Evolutionary conservation across 2,113 vertebrate species (phyloP).

Genomic region (Tenrec ecaudatus): DNA sequence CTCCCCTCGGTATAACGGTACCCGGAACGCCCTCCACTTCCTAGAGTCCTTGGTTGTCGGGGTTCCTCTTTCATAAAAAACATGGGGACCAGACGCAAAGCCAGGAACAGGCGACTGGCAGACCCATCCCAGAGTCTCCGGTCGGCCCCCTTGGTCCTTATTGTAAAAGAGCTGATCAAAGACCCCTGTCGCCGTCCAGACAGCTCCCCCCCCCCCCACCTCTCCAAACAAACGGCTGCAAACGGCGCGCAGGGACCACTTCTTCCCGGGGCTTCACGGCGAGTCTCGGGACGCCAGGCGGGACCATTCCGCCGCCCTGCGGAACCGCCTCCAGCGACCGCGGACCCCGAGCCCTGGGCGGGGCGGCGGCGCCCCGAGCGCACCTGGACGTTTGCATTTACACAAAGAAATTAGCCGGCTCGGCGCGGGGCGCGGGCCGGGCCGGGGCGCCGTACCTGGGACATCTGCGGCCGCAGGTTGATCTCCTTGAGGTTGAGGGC

Average conservation of each 20-base stretch:
- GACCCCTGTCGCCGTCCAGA: slow-evolving; percentile 18
- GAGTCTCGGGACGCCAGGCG: background rate
- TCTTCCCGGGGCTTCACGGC: slow-evolving; percentile 33
- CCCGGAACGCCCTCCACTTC: slow-evolving; percentile 74
- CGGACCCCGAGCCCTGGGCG: background rate
- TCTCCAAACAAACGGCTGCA: background rate
- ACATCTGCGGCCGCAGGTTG: slow-evolving; percentile 98
- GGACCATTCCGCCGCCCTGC: background rate
- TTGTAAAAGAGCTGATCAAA: background rate
- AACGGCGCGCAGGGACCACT: slow-evolving; percentile 40
- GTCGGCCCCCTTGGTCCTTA: background rate
- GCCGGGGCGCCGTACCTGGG: slow-evolving; percentile 90
- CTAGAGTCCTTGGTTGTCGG: slow-evolving; percentile 60
- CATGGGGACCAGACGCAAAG: slow-evolving; percentile 19
- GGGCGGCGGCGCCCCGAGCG: background rate
- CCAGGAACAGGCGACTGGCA: background rate
- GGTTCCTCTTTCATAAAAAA: slow-evolving; percentile 78
- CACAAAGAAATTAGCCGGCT: slow-evolving; percentile 81
- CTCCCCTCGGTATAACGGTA: slow-evolving; percentile 75
- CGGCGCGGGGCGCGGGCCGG: background rate
- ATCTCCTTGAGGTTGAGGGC: slow-evolving; percentile 97
- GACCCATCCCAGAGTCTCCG: background rate
- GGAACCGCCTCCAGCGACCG: background rate
- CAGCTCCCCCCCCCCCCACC: background rate
- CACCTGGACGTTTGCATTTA: slow-evolving; percentile 72